Conservation (phyloP, 2,113 vertebrate species). For the Platysteira castanea region DNA sequence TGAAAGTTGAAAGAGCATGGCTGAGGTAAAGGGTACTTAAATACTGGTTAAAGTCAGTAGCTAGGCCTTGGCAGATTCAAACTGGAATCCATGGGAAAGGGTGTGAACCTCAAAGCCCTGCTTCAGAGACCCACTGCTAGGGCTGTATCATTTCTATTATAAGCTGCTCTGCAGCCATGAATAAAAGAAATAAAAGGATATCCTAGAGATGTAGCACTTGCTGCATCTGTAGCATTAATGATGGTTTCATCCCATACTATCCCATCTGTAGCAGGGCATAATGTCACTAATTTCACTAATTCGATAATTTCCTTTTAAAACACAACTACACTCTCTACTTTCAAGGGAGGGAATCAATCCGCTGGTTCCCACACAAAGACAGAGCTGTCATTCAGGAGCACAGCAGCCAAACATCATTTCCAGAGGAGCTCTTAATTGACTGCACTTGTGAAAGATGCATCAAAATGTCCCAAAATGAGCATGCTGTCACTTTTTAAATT, state of each 20-base stretch:
- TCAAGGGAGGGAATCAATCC: not conserved
- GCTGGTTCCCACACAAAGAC: not conserved
- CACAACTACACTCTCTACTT: not conserved
- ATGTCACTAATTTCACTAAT: not conserved
- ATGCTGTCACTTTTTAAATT: not conserved
- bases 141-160: not conserved
- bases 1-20: not conserved
- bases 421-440: slow-evolving; percentile 26
- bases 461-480: slow-evolving; percentile 35
- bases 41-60: not conserved
- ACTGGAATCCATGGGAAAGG: not conserved
- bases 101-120: not conserved
- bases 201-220: not conserved
- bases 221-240: not conserved
- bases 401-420: not conserved
- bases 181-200: not conserved
- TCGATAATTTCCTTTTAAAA: no score
- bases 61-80: not conserved
- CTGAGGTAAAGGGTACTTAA: not conserved
- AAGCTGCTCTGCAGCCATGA: not conserved
- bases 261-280: not conserved
- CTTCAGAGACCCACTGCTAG: not conserved
- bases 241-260: not conserved
- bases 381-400: not conserved
- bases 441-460: not conserved